A percentile compares a stretch with the other conserved stretches of the same genome.
Conservation (phyloP, 2,113 vertebrate genomes). For the Thamnophis sirtalis region DNA sequence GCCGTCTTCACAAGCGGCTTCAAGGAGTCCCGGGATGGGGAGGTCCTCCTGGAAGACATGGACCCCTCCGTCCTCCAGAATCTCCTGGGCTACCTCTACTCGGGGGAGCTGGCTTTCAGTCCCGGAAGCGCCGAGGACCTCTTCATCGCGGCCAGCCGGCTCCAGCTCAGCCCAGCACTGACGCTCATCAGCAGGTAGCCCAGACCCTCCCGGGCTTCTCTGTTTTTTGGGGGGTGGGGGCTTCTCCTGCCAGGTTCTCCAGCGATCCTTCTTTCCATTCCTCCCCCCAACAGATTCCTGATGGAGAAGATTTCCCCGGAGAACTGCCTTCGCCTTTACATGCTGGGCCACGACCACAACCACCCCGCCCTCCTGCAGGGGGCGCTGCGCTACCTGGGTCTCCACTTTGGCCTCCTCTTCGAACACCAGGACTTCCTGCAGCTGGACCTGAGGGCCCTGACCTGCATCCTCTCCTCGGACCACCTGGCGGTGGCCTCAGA, state of each 20-base stretch:
- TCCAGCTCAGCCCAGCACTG: slow-evolving; percentile 1
- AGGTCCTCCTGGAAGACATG: slow-evolving; percentile 2
- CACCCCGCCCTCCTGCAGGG: neutral
- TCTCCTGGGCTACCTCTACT: slow-evolving; percentile 6
- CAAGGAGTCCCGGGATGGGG: neutral
- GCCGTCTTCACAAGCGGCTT: neutral
- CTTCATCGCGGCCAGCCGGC: neutral
- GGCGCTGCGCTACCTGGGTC: neutral
- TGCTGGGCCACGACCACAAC: neutral
- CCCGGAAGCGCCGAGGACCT: neutral
- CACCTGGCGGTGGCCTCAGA: neutral
- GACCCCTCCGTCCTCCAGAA: neutral
- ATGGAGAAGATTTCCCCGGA: neutral
- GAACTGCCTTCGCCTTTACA: neutral
- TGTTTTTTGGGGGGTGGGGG: neutral
- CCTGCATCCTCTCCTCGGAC: neutral
- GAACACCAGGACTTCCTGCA: neutral
- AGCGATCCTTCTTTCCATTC: neutral
- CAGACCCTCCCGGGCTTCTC: neutral
- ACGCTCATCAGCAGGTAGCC: neutral
- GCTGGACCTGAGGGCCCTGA: neutral
- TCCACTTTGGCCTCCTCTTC: neutral
- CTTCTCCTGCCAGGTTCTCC: neutral
- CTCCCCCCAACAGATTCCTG: neutral
- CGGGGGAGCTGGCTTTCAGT: neutral